Evolutionary conservation across 2,888 invertebrate species (phyloP).

Genomic region (Limnephilus auricula): DNA sequence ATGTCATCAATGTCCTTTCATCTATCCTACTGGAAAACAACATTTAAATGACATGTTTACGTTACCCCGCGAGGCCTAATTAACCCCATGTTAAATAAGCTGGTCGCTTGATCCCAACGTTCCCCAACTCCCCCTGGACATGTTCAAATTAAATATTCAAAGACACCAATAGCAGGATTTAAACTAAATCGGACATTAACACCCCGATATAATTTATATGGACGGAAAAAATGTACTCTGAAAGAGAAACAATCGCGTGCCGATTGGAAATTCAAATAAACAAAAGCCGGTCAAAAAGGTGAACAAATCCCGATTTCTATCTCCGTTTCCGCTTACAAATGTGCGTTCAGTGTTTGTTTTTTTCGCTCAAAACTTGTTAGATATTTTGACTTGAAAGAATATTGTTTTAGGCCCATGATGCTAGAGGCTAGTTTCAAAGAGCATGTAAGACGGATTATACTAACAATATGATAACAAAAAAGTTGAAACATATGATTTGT

Average conservation of each 20-base stretch:
- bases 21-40: constrained; percentile 37
- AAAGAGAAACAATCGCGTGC: constrained; percentile 62
- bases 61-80: constrained; percentile 51
- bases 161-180: constrained; percentile 24
- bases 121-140: constrained; percentile 31
- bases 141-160: constrained; percentile 50
- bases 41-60: constrained; percentile 38
- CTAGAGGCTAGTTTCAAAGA: constrained; percentile 38
- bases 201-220: constrained; percentile 44
- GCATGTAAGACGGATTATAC: neutral
- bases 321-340: constrained; percentile 65
- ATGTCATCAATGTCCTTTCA: constrained; percentile 11
- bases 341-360: constrained; percentile 58
- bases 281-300: constrained; percentile 65
- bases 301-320: constrained; percentile 65
- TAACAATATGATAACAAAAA: neutral
- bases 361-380: constrained; percentile 41
- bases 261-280: constrained; percentile 65
- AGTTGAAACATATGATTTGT: neutral
- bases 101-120: constrained; percentile 42
- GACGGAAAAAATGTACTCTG: constrained; percentile 32
- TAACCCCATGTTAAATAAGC: constrained; percentile 54
- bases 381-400: constrained; percentile 18
- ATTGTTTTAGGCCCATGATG: constrained; percentile 27
- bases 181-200: constrained; percentile 46